Evolutionary conservation across 2,113 vertebrate species (phyloP).

Genomic region (Baryphthengus martii): DNA sequence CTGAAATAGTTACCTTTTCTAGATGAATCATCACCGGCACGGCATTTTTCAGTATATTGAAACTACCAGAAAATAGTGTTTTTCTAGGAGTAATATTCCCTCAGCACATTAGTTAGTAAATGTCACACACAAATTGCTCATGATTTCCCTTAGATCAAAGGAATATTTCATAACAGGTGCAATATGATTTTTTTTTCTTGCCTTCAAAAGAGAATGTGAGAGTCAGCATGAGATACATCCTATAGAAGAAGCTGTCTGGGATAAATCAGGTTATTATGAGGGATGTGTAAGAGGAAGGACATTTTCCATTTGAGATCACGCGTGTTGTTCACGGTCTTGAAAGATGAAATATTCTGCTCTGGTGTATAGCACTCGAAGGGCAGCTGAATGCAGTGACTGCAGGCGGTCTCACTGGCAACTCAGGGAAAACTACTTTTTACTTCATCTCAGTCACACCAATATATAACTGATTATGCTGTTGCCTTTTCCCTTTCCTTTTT

Average conservation of each 20-base stretch:
- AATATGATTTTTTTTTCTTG: slow-evolving; percentile 1
- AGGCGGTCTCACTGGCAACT: background rate
- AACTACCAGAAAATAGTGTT: slow-evolving; percentile 58
- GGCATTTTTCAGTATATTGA: slow-evolving; percentile 53
- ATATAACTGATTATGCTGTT: background rate
- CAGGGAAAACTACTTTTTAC: background rate
- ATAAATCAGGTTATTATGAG: slow-evolving; percentile 49
- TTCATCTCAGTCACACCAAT: background rate
- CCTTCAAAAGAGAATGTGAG: slow-evolving; percentile 46
- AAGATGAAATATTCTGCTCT: slow-evolving; percentile 18
- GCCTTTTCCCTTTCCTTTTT: background rate
- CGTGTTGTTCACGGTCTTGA: background rate
- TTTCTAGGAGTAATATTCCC: slow-evolving; percentile 59
- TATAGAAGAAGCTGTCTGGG: slow-evolving; percentile 33
- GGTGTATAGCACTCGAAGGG: background rate
- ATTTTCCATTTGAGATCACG: slow-evolving; percentile 3
- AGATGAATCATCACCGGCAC: slow-evolving; percentile 48
- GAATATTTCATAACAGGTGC: slow-evolving; percentile 54
- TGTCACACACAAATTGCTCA: slow-evolving; percentile 61
- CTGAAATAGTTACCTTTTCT: slow-evolving; percentile 60
- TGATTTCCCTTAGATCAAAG: slow-evolving; percentile 61
- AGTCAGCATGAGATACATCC: background rate
- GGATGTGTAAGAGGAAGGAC: slow-evolving; percentile 39
- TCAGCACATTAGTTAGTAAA: slow-evolving; percentile 64
- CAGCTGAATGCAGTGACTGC: background rate